Base-by-base conservation (phyloP, 2,888 invertebrate genomes). In the Rotaria sp. region DNA sequence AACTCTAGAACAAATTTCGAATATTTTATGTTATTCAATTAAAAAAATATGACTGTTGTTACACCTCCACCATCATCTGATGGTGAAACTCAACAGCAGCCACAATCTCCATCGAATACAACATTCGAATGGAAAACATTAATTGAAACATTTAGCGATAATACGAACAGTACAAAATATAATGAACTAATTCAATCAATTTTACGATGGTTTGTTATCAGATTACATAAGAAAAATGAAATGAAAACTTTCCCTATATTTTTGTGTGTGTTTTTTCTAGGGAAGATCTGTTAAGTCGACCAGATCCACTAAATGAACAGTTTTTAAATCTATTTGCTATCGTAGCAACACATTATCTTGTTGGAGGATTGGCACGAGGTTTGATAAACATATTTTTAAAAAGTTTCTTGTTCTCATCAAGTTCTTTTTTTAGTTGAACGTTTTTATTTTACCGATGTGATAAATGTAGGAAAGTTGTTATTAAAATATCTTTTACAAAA, bases 401-500 rank as follows among this genome's bases (percentile, higher is more conserved):
- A 52, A 52, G 1, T 41, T 45, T 24, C 26, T 0, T 45, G 8
- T 80, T n/a, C 0, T 80, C 21, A n/a, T 45, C 21, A 11, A 8
- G 8, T 45, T 38, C 24, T 8, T 18, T 38, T 38, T 24, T 11
- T 74, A 80, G 80, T 80, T n/a, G 80, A 80, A 24, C 80, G 45
- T 13, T 80, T 45, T 11, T 45, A 13, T 45, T 80, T 45, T 45
- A 45, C 45, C 45, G 80, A 80, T 80, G 80, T 80, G n/a, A 80
- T 80, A 26, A 80, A 80, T 45, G 80, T 80, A 80, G 41, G 45
- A 26, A 80, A 80, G 45, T 45, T 80, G 3, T 45, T 80, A 35
- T 80, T 80, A n/a, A 80, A 80, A 80, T 80, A 80, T 80, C 45
- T 80, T 15, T n/a, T 80, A 45, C 80, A 80, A 15, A 41, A 80